phyloP scores from a whole-genome alignment of 2,888 invertebrate genomes.

The Molorchus minor region DNA sequence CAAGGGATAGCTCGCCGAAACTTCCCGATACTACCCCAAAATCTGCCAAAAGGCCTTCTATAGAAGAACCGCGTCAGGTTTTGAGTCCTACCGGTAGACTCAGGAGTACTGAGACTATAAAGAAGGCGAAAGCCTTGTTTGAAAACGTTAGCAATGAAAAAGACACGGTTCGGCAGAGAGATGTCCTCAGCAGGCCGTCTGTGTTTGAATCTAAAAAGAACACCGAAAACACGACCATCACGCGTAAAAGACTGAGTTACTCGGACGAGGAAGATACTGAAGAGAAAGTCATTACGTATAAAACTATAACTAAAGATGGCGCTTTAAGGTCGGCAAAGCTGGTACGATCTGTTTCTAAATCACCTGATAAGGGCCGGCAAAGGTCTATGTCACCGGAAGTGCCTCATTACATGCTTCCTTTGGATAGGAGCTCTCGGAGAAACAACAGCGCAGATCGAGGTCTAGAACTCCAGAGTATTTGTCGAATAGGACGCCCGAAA shows the following conservation, averaged over 20 bases:
- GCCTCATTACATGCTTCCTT: slow-evolving; percentile 56
- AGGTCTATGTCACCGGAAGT: slow-evolving; percentile 40
- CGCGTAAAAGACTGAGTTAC: slow-evolving; percentile 26
- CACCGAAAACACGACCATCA: slow-evolving; percentile 18
- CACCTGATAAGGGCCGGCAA: slow-evolving; percentile 36
- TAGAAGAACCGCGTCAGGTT: slow-evolving; percentile 52
- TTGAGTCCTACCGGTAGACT: slow-evolving; percentile 57
- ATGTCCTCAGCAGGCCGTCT: slow-evolving; percentile 66
- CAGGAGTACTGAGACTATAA: slow-evolving; percentile 72
- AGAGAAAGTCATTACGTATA: slow-evolving; percentile 14
- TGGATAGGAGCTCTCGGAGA: slow-evolving; percentile 44
- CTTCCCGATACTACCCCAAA: slow-evolving; percentile 51
- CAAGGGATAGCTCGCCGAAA: slow-evolving; percentile 37
- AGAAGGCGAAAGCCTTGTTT: slow-evolving; percentile 76
- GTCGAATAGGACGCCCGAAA: not conserved
- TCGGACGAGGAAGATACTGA: slow-evolving; percentile 30
- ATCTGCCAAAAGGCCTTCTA: slow-evolving; percentile 58
- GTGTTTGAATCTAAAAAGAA: slow-evolving; percentile 58
- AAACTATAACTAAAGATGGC: not conserved
- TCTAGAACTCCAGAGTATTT: slow-evolving; percentile 3
- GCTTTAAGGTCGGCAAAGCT: slow-evolving; percentile 43
- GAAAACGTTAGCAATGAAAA: slow-evolving; percentile 67
- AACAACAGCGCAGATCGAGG: too few relatives aligned
- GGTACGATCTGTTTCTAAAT: slow-evolving; percentile 5
- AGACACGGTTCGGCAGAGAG: slow-evolving; percentile 58